Base-by-base conservation (phyloP, 2,888 invertebrate species). In the Epicampocera succincta region DNA sequence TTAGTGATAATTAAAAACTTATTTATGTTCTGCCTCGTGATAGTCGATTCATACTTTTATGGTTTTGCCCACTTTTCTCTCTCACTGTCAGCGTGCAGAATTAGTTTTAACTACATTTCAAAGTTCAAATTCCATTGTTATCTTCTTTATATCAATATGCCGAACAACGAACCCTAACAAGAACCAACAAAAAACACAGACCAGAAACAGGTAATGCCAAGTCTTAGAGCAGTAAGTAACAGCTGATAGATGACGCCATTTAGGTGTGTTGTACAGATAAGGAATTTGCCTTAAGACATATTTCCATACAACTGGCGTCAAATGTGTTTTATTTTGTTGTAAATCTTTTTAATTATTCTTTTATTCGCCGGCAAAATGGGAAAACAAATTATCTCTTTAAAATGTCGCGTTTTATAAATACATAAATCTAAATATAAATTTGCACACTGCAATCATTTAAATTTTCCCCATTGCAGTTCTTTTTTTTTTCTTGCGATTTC, bases 161-260 rank as follows among this genome's bases (percentile, higher is more conserved):
- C 33, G 1, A 33, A 33, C 33, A 33, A 33, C 33, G n/a, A n/a
- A n/a, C 8, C 33, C 1, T 33, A 33, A 33, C 6, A 33, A 33
- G 33, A 33, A 33, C n/a, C n/a, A n/a, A n/a, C n/a, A n/a, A 9
- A 33, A 33, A 33, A 33, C 3, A 33, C 8, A 33, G 8, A 33
- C 5, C 3, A 5, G 9, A 33, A 33, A 33, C 33, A 33, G 33
- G 33, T 33, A 33, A 8, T 33, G 33, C 9, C 33, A 9, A 15
- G 46, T 46, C 17, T 17, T 46, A 46, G 46, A 46, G 46, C 46
- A 42, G 42, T 42, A n/a, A 5, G 44, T 13, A 44, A 44, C 44
- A n/a, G 3, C 48, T 29, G 29, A 29, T 29, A n/a, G n/a, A n/a
- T n/a, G 33, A 33, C 33, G 33, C 33, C 33, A 33, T 33, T 33